These are phyloP conservation scores for Clarias laeviceps DNA, from an alignment of 2,797 vertebrate species.

Conservation along the genomic window DNA sequence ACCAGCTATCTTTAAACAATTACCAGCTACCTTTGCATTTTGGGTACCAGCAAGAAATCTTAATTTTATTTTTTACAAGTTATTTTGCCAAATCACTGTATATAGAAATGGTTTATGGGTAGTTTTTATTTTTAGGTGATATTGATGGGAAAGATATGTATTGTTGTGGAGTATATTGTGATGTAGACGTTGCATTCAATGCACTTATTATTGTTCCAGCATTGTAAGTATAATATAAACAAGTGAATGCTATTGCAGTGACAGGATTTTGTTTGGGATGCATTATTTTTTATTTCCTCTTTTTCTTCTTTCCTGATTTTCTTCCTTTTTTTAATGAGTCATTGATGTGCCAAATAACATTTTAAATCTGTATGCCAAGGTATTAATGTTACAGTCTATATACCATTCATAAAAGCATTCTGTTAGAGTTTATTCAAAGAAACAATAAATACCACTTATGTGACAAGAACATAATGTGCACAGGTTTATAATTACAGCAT, in stretches of 20 bases:
- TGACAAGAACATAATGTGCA: neutral
- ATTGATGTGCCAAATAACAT: conserved; percentile 46
- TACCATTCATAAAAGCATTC: neutral
- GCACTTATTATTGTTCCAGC: neutral
- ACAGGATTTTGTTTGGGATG: neutral
- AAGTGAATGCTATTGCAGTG: neutral
- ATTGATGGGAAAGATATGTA: neutral
- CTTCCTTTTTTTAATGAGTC: conserved; percentile 5
- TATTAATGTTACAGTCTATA: neutral
- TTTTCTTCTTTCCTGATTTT: neutral
- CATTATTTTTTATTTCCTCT: conserved; percentile 6
- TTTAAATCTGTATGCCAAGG: conserved; percentile 45
- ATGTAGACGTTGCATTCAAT: conserved; percentile 3
- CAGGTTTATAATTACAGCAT: neutral
- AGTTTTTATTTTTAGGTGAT: neutral
- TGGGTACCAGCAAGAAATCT: conserved; percentile 31
- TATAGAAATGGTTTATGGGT: neutral
- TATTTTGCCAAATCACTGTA: conserved; percentile 26
- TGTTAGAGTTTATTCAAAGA: neutral
- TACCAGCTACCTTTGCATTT: conserved; percentile 35
- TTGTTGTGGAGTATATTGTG: neutral
- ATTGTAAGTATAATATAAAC: conserved; percentile 2
- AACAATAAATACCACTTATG: neutral
- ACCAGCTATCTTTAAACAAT: conserved; percentile 22
- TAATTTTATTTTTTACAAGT: conserved; percentile 14